A percentile compares a stretch with the other conserved stretches of the same genome.
Conservation (phyloP, 2,113 vertebrate genomes). For the Syngnathoides biaculeatus region DNA sequence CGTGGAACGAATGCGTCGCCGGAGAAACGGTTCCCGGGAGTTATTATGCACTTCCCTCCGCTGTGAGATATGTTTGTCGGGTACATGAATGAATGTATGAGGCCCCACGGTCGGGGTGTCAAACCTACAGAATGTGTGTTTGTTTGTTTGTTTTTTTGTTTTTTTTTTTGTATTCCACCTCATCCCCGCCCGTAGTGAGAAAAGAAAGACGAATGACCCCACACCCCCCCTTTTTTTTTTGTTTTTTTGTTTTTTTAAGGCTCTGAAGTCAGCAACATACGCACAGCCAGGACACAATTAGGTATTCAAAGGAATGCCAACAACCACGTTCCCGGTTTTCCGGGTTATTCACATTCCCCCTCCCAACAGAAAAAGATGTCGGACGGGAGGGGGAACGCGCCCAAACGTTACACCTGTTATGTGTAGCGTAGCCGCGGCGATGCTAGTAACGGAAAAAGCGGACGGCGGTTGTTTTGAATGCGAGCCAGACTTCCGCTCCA, state of each 20-base stretch:
- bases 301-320: neutral
- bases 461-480: constrained; percentile 44
- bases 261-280: constrained; percentile 43
- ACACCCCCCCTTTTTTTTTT: constrained; percentile 21
- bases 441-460: neutral
- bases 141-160: constrained; percentile 46
- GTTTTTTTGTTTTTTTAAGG: constrained; percentile 27
- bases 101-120: constrained; percentile 8
- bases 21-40: constrained; percentile 5
- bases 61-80: constrained; percentile 34
- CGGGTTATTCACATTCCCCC: neutral
- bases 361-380: constrained; percentile 33
- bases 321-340: neutral
- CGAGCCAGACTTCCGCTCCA: constrained; percentile 46
- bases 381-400: constrained; percentile 15
- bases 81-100: constrained; percentile 62
- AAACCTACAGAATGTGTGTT: constrained; percentile 40
- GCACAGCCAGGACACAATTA: neutral
- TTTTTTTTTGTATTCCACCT: constrained; percentile 17
- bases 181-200: constrained; percentile 38
- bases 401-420: constrained; percentile 32
- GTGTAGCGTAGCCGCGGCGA: constrained; percentile 3
- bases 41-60: constrained; percentile 25
- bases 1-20: constrained; percentile 18
- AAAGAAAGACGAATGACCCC: constrained; percentile 1